A percentile compares a stretch with the other conserved stretches of the same genome.
Evolutionary conservation across 2,888 invertebrate species (phyloP).

Genomic region (Stenodera caucasica): DNA sequence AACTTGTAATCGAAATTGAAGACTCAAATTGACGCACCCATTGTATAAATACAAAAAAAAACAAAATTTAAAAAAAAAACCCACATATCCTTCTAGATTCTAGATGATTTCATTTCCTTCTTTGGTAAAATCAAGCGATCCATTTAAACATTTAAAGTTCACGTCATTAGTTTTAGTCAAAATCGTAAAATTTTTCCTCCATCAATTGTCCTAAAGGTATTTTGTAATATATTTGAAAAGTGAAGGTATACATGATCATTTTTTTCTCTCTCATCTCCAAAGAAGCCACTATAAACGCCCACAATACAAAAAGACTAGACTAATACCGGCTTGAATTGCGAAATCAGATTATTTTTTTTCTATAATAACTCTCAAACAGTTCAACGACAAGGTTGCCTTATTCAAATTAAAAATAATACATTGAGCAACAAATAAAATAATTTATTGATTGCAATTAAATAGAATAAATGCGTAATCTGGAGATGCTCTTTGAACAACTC

Average conservation of each 20-base stretch:
- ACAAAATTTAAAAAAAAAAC: not conserved
- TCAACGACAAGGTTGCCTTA: not conserved
- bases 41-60: no score
- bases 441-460: not conserved
- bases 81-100: not conserved
- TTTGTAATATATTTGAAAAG: conserved; percentile 4
- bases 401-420: not conserved
- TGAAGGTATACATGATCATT: not conserved
- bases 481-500: not conserved
- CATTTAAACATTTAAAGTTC: not conserved
- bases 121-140: not conserved
- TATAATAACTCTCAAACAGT: not conserved
- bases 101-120: not conserved
- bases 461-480: not conserved
- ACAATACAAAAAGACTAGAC: not conserved
- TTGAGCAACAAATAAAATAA: no score
- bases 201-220: not conserved
- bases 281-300: not conserved
- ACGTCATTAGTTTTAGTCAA: not conserved
- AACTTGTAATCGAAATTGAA: not conserved
- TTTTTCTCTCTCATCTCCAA: not conserved
- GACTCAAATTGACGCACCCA: no score
- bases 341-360: not conserved
- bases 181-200: not conserved
- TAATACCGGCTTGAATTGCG: not conserved